Percentiles rank a stretch among this genome's conserved stretches.
Conservation (phyloP, 2,113 vertebrate species). For the Muscicapa adusta region DNA sequence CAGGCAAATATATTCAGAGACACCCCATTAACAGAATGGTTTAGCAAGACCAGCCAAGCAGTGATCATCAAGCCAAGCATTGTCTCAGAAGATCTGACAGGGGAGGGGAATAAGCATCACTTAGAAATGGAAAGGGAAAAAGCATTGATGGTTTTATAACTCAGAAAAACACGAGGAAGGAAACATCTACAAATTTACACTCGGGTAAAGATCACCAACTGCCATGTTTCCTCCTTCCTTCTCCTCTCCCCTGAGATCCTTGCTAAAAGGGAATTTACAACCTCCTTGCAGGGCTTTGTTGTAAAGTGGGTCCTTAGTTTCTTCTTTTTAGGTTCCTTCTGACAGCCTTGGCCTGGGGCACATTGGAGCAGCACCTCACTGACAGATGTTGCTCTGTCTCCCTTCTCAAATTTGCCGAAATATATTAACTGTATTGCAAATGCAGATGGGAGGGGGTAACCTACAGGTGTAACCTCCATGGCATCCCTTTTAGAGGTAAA, state of each 20-base stretch:
- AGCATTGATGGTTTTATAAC: neutral
- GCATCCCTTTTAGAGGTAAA: neutral
- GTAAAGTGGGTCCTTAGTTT: neutral
- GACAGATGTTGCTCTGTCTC: neutral
- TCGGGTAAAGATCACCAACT: neutral
- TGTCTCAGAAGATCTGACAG: neutral
- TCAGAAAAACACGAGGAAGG: neutral
- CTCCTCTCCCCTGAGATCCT: neutral
- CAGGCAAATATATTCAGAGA: neutral
- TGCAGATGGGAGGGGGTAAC: neutral
- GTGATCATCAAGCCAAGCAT: neutral
- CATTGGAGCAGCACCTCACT: neutral
- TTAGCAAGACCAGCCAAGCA: neutral
- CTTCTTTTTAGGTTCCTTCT: neutral
- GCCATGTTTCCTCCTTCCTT: neutral
- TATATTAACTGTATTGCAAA: neutral
- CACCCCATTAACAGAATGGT: fast-evolving
- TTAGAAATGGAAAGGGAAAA: neutral
- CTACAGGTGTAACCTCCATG: neutral
- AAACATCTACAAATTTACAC: neutral
- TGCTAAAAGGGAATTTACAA: neutral
- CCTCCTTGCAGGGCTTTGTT: neutral
- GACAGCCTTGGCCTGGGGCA: neutral
- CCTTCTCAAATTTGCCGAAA: neutral
- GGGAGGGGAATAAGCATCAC: neutral